A percentile compares a stretch with the other conserved stretches of the same genome.
Evolutionary conservation across 2,113 vertebrate genomes (phyloP).

Genomic region (Etheostoma spectabile): DNA sequence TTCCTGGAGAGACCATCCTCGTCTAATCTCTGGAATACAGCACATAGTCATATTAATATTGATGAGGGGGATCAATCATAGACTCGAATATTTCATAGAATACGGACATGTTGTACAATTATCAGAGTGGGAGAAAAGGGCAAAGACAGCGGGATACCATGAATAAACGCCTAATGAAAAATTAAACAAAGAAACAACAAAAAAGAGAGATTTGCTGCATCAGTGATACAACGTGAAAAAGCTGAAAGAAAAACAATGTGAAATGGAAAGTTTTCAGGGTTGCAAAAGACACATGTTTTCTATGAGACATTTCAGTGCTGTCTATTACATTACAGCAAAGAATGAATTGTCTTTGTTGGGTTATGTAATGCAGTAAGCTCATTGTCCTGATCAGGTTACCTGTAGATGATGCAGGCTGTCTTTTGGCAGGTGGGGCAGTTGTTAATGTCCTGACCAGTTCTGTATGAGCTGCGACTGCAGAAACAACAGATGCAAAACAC

Average conservation of each 20-base stretch:
- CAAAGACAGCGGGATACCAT: conserved; percentile 33
- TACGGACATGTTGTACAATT: conserved; percentile 21
- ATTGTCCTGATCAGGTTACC: conserved; percentile 83
- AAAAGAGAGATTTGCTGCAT: conserved; percentile 25
- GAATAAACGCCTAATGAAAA: conserved; percentile 24
- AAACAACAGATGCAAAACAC: conserved; percentile 63
- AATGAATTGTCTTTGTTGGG: conserved; percentile 22
- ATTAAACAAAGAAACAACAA: not conserved
- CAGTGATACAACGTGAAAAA: conserved; percentile 21
- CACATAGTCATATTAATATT: conserved; percentile 30
- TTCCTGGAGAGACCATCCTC: conserved; percentile 28
- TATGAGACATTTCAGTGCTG: not conserved
- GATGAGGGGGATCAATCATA: conserved; percentile 16
- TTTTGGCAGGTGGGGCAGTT: conserved; percentile 98
- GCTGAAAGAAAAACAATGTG: not conserved
- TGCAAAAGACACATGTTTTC: not conserved
- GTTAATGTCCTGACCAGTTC: conserved; percentile 98
- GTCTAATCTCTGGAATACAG: conserved; percentile 18
- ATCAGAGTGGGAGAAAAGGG: conserved; percentile 28
- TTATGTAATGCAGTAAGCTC: conserved; percentile 54
- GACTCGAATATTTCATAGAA: not conserved
- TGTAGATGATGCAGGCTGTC: conserved; percentile 99
- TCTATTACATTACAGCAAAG: conserved; percentile 25
- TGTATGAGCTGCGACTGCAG: conserved; percentile 94
- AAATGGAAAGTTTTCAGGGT: conserved; percentile 14